phyloP scores from a whole-genome alignment of 2,113 vertebrate species.

The Pachypanchax playfairii region DNA sequence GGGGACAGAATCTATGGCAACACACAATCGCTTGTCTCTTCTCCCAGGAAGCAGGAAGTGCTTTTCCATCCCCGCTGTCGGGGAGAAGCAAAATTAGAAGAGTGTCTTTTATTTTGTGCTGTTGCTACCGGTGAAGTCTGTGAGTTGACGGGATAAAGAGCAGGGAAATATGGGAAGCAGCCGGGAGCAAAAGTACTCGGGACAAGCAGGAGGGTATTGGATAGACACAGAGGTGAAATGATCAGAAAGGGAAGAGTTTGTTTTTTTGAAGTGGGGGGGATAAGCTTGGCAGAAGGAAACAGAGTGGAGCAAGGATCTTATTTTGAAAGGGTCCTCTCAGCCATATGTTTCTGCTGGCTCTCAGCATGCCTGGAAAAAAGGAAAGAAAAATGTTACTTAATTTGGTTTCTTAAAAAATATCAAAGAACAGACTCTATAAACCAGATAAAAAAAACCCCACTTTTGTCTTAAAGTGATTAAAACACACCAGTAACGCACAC shows the following conservation, averaged over 20 bases:
- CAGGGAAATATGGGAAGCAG: constrained; percentile 17
- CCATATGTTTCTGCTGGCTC: constrained; percentile 99
- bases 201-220: constrained; percentile 47
- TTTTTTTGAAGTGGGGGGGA: constrained; percentile 29
- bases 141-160: constrained; percentile 25
- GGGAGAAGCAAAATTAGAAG: constrained; percentile 84
- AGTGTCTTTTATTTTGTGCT: constrained; percentile 68
- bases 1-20: constrained; percentile 88
- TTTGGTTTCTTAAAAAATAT: neutral
- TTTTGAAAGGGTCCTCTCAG: constrained; percentile 95
- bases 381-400: constrained; percentile 1
- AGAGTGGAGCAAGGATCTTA: constrained; percentile 69
- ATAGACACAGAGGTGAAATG: constrained; percentile 43
- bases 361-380: constrained; percentile 88
- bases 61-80: constrained; percentile 72
- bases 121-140: constrained; percentile 53
- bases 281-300: constrained; percentile 40
- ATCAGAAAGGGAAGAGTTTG: constrained; percentile 26
- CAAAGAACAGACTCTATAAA: neutral
- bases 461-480: too few relatives aligned
- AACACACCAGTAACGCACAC: too few relatives aligned
- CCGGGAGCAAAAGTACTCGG: constrained; percentile 50
- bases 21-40: constrained; percentile 82
- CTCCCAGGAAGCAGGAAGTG: constrained; percentile 72
- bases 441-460: too few relatives aligned